Base-by-base conservation (phyloP, 2,113 vertebrate genomes). In the Psammodynastes pulverulentus region DNA sequence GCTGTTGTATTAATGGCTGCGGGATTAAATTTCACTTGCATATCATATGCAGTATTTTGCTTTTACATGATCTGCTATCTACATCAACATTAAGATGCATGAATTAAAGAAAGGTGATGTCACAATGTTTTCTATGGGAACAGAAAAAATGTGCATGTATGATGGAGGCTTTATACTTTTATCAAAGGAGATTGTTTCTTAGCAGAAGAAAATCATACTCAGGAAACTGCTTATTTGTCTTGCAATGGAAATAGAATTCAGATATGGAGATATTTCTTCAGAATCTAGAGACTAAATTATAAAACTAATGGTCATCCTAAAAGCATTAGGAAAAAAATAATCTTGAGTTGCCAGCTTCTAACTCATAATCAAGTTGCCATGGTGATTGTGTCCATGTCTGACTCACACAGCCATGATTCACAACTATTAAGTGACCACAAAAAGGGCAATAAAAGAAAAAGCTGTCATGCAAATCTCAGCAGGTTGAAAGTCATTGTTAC, bases 271-370 rank as follows among this genome's bases (percentile, higher is more conserved):
- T 56, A 84, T 91, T 92, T 85, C 12, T 62, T 84, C 9, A 52
- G 26, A 56, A 92, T 9, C 29, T 52, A 94, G n/a, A 94, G 21
- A 24, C 52, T 51, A 91, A 94, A 93, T 45, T 0, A 0, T 72
- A 91, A 51, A 56, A 29, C 8, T 24, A 39, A 0, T 62, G 92
- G 90, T 92, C 87, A 89, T 10, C n/a, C 1, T 0, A 43, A 67
- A 0, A 92, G 62, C 3, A 43, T 24, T 88, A n/a, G 29, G 9
- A 58, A 9, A 46, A 89, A 89, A 86, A 15, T 72, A 93, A 56
- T 85, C 89, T 90, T 92, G 24, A 94, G 89, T 93, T 92, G 94
- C 48, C 21, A 88, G 92, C 51, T 96, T 96, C 92, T 92, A 88
- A 90, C 43, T 46, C 2, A 62, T 94, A 56, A 89, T 86, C 88